A percentile compares a stretch with the other conserved stretches of the same genome.
Conservation (phyloP, 2,113 vertebrate species). For the Semicossyphus pulcher region DNA sequence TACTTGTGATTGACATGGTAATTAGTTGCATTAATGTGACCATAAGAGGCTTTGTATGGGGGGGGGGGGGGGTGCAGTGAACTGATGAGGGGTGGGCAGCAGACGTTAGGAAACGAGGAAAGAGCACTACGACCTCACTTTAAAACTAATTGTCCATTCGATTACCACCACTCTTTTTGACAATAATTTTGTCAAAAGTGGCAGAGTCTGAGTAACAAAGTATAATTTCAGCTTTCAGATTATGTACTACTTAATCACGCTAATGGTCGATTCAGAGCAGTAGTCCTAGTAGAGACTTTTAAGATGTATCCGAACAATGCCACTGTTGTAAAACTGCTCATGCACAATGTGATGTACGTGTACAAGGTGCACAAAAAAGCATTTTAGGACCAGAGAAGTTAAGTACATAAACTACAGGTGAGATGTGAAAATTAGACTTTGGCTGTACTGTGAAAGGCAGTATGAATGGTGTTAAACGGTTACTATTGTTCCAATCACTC, state of each 20-base stretch:
- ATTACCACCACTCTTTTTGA: slow-evolving; percentile 72
- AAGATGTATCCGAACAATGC: slow-evolving; percentile 13
- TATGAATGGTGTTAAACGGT: no score
- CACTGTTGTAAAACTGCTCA: slow-evolving; percentile 13
- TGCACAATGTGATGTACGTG: slow-evolving; percentile 6
- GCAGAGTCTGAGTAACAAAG: slow-evolving; percentile 53
- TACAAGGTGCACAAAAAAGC: neutral
- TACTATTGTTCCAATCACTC: no score
- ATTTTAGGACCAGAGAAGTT: slow-evolving; percentile 1
- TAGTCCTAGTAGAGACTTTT: slow-evolving; percentile 8
- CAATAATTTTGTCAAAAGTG: slow-evolving; percentile 73
- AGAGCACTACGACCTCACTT: slow-evolving; percentile 74
- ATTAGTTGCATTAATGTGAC: slow-evolving; percentile 86
- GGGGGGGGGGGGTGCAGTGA: slow-evolving; percentile 47
- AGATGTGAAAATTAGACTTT: slow-evolving; percentile 14
- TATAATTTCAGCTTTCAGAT: slow-evolving; percentile 56
- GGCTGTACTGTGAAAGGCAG: neutral
- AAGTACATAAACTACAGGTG: neutral
- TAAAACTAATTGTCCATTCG: slow-evolving; percentile 79
- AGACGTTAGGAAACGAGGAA: slow-evolving; percentile 58
- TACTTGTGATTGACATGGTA: slow-evolving; percentile 86
- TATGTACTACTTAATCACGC: slow-evolving; percentile 37
- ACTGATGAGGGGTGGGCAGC: slow-evolving; percentile 55
- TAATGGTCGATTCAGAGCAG: neutral
- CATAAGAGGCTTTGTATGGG: slow-evolving; percentile 83